Evolutionary conservation across 2,888 invertebrate species (phyloP).

Genomic region (Danaus chrysippus): DNA sequence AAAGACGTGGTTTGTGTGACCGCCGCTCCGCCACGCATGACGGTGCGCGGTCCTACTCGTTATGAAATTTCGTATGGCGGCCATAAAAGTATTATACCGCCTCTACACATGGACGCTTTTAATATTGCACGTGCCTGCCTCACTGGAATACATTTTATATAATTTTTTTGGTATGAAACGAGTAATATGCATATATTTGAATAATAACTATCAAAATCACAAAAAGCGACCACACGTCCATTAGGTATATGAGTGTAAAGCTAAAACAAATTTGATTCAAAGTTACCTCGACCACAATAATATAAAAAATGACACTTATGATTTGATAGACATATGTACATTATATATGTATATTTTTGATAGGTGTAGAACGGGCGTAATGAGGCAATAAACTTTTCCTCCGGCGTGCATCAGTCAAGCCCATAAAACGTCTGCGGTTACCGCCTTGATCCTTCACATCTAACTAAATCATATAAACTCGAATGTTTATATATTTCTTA

Average conservation of each 20-base stretch:
- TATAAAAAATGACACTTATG: background rate
- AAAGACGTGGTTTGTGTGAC: constrained; percentile 12
- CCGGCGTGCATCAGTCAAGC: constrained; percentile 28
- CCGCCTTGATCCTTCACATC: constrained; percentile 17
- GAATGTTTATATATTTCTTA: constrained; percentile 9
- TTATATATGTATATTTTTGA: background rate
- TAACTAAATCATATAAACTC: constrained; percentile 8
- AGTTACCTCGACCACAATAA: background rate
- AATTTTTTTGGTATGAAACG: background rate
- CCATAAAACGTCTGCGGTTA: constrained; percentile 26
- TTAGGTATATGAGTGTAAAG: background rate
- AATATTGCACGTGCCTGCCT: background rate
- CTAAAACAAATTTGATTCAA: background rate
- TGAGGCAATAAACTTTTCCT: constrained; percentile 31
- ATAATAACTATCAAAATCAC: background rate
- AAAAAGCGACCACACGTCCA: background rate
- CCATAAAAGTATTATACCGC: constrained; percentile 9
- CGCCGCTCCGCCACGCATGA: constrained; percentile 20
- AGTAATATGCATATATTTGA: constrained; percentile 1
- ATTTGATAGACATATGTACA: background rate
- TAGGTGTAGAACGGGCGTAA: constrained; percentile 2
- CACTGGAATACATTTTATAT: background rate
- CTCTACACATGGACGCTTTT: constrained; percentile 9
- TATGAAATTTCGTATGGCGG: constrained; percentile 16
- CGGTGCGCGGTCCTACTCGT: constrained; percentile 14